Base-by-base conservation (phyloP, 1,140 invertebrate species). In the Cyphomyrmex costatus region DNA sequence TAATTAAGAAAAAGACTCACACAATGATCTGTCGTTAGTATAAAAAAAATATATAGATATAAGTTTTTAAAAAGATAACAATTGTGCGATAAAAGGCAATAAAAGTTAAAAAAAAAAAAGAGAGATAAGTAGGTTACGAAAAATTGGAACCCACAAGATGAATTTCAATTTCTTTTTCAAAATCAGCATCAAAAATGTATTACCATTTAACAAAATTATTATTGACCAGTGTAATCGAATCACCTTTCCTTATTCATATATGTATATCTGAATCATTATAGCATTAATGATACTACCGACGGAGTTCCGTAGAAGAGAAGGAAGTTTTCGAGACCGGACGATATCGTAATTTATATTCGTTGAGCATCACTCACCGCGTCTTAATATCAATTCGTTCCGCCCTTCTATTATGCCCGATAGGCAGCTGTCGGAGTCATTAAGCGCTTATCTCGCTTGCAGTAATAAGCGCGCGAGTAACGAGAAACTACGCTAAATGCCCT, bases 391-490 rank as follows among this genome's bases (percentile, higher is more conserved):
- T 66, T 60, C 80, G 66, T 85, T 74, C 76, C 33, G 36, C 49
- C 53, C 19, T 74, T 80, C 60, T 51, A 51, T 76, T 82, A 71
- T 24, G 42, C 42, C 2, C 61, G 87, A 63, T 51, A 36, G 79
- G 27, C 76, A 77, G 88, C 78, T 87, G 78, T 90, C 85, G 46
- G n/a, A 49, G 36, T 90, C 89, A 89, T 89, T 89, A 89, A 86
- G 56, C 51, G 65, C 68, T 90, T 90, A 90, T 79, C 88, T 84
- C 49, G 30, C 51, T 30, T 16, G 87, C 61, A 71, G 88, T 89
- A 90, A 89, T 89, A 89, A n/a, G 88, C 60, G 53, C 85, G 83
- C 80, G 85, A 90, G 77, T 86, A 86, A 88, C 68, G 79, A 83
- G 79, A 76, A 87, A 33, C 71, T 27, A 58, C 73, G 56, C 65